These are phyloP conservation scores for Sparus aurata DNA, from an alignment of 2,797 vertebrate species.

Conservation along the genomic window DNA sequence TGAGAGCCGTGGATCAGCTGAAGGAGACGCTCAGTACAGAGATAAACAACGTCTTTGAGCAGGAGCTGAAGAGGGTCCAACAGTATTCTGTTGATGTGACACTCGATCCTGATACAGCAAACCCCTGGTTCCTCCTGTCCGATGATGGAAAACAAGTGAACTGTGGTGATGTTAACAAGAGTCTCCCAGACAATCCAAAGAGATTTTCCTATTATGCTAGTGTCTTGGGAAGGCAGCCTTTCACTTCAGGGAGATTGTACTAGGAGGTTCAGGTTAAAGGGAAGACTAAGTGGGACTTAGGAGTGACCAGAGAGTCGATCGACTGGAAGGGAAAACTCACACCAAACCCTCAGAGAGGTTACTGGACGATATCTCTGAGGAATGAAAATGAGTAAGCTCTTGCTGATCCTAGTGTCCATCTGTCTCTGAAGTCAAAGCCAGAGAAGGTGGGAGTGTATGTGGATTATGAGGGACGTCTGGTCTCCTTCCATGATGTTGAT, in stretches of 20 bases:
- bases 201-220: conserved; percentile 12
- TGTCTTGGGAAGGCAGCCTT: conserved; percentile 3
- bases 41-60: not conserved
- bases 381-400: not conserved
- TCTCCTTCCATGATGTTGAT: no score
- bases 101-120: conserved; percentile 1
- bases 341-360: not conserved
- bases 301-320: conserved; percentile 6
- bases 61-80: not conserved
- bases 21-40: not conserved
- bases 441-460: not conserved
- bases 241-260: conserved; percentile 10
- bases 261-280: conserved; percentile 6
- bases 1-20: not conserved
- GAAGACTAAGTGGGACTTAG: conserved; percentile 15
- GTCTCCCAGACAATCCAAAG: not conserved
- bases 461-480: no score
- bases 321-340: conserved; percentile 10
- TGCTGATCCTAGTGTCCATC: not conserved
- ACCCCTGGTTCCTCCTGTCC: conserved; percentile 5
- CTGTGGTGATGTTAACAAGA: not conserved
- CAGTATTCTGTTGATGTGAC: not conserved
- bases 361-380: conserved; percentile 4
- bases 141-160: conserved; percentile 3
- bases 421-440: not conserved